Evolutionary conservation across 2,797 vertebrate genomes (phyloP).

Genomic region (Poeciliopsis gracilis): DNA sequence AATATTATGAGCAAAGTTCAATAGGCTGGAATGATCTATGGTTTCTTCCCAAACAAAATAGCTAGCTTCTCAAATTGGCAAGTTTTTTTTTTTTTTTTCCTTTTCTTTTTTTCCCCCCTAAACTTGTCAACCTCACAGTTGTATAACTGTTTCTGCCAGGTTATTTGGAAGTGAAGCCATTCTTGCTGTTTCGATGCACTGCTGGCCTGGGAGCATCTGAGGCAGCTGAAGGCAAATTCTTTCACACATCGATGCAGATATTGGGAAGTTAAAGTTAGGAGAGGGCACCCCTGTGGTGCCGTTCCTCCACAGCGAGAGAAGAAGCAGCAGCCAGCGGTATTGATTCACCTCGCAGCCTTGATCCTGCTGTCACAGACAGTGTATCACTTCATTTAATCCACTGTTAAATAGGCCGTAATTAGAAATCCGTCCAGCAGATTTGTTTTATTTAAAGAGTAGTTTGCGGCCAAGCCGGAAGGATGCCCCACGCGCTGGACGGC

Average conservation of each 20-base stretch:
- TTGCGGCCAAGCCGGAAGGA: constrained; percentile 41
- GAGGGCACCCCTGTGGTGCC: constrained; percentile 46
- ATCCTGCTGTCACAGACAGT: constrained; percentile 72
- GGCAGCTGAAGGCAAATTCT: constrained; percentile 51
- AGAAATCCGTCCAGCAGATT: constrained; percentile 65
- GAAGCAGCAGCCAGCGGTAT: constrained; percentile 56
- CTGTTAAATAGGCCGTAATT: constrained; percentile 74
- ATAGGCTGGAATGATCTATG: constrained; percentile 49
- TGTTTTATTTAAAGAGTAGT: constrained; percentile 57
- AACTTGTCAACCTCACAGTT: constrained; percentile 20
- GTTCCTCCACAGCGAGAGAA: constrained; percentile 37
- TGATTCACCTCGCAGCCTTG: constrained; percentile 67
- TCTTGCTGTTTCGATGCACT: constrained; percentile 33
- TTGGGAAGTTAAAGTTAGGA: constrained; percentile 52
- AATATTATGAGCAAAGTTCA: constrained; percentile 60
- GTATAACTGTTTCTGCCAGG: constrained; percentile 9
- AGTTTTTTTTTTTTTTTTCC: not conserved
- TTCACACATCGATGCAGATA: constrained; percentile 51
- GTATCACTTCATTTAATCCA: constrained; percentile 78
- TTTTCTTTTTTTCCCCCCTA: constrained; percentile 12
- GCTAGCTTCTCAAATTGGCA: not conserved
- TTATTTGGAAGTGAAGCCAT: constrained; percentile 18
- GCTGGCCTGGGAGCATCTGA: constrained; percentile 52
- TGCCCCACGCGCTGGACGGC: constrained; percentile 5
- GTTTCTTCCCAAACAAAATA: constrained; percentile 42